phyloP scores from a whole-genome alignment of 2,888 invertebrate genomes.

The Pyrrhia umbra region DNA sequence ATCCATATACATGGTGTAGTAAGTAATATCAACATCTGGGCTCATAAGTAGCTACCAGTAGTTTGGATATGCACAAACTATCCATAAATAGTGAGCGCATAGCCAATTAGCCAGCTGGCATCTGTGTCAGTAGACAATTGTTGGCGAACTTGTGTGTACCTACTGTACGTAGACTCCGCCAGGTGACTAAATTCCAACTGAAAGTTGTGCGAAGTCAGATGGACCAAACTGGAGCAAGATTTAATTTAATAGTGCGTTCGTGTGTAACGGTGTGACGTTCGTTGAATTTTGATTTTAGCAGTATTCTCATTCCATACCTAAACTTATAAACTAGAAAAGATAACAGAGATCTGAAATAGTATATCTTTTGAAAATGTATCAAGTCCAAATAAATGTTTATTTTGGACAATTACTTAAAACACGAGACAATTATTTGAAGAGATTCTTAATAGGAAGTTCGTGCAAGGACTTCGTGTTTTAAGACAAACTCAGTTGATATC shows the following conservation, averaged over 20 bases:
- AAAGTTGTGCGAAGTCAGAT: constrained; percentile 33
- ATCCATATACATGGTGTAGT: constrained; percentile 10
- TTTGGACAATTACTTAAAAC: too few species aligned
- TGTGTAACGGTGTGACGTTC: constrained; percentile 9
- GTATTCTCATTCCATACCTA: too few species aligned
- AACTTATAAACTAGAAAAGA: too few species aligned
- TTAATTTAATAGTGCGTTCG: constrained; percentile 22
- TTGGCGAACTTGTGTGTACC: constrained; percentile 30
- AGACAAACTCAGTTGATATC: too few species aligned
- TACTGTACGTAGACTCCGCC: constrained; percentile 3
- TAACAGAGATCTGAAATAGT: too few species aligned
- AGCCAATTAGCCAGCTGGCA: constrained; percentile 63
- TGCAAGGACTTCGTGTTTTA: too few species aligned
- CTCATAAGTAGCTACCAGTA: constrained; percentile 41
- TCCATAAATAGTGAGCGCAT: constrained; percentile 58
- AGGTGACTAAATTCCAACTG: constrained; percentile 39
- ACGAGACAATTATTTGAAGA: background rate
- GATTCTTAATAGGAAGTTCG: background rate
- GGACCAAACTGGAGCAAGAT: constrained; percentile 16
- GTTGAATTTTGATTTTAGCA: background rate
- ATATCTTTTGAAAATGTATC: too few species aligned
- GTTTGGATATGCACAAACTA: constrained; percentile 48
- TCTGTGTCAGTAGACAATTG: constrained; percentile 55
- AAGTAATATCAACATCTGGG: constrained; percentile 54
- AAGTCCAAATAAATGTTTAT: too few species aligned